These are phyloP conservation scores for Neoitamus cyanurus DNA, from an alignment of 2,888 invertebrate genomes.

Conservation along the genomic window DNA sequence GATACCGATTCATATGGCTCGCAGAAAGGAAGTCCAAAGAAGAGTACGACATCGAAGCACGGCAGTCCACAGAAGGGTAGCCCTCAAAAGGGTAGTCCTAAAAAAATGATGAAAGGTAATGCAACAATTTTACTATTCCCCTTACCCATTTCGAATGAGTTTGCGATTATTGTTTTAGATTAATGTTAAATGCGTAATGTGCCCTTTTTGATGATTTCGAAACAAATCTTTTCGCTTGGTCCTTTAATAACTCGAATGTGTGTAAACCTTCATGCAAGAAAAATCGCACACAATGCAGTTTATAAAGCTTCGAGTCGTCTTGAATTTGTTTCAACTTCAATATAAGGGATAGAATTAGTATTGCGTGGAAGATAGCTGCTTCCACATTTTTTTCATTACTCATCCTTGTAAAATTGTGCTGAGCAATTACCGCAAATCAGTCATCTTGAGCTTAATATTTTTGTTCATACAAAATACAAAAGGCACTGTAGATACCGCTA, in stretches of 20 bases:
- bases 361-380: background rate
- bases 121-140: background rate
- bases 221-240: background rate
- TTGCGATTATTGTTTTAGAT: background rate
- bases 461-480: background rate
- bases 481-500: background rate
- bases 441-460: background rate
- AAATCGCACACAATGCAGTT: background rate
- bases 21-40: slow-evolving; percentile 66
- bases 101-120: slow-evolving; percentile 67
- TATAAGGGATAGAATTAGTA: background rate
- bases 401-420: background rate
- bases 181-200: background rate
- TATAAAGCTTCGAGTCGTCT: background rate
- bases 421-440: background rate
- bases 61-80: slow-evolving; percentile 69
- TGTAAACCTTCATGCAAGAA: background rate
- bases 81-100: slow-evolving; percentile 70
- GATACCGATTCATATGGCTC: slow-evolving; percentile 61
- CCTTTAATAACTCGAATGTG: background rate
- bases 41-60: slow-evolving; percentile 65
- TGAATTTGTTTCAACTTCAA: background rate
- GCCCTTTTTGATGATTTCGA: background rate
- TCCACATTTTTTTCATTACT: background rate
- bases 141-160: background rate